Evolutionary conservation across 1,140 invertebrate genomes (phyloP), one percentile per base, ranked within the genome.

Genomic region (Drosophila ironensis): DNA sequence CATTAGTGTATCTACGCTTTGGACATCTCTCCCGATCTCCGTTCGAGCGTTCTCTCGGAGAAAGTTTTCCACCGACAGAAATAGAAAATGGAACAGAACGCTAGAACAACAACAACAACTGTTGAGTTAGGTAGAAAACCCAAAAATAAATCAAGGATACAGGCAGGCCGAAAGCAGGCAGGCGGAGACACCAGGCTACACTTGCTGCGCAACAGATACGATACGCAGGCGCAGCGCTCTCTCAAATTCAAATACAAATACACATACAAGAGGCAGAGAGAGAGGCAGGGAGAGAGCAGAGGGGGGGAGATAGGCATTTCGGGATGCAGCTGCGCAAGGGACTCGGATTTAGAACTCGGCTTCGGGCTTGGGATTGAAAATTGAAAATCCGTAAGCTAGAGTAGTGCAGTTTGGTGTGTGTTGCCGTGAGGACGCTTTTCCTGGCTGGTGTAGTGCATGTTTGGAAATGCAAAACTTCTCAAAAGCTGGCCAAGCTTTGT

Each of bases 111-210:
- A 53, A 44, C 68, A 70, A 61, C 63, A 69, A 69, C 66, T 41
- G 41, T 57, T 47, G 63, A 52, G 52, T 59, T 84, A 84, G 78
- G 78, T 84, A 86, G 78, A 78, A 59, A 73, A 61, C 24, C 56
- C 81, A 82, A 77, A 82, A 84, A 82, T 86, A 84, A 84, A 84
- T 86, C 78, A 84, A 84, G 78, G 78, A 84, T 72, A 42, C 73
- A 53, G 42, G 48, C 37, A 24, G 52, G 47, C 74, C 24, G 38
- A 57, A 59, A 59, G 69, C 80, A 81, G 68, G 70, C 72, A 68
- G 50, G 69, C 57, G n/a, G n/a, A n/a, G n/a, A n/a, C n/a, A n/a
- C n/a, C n/a, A n/a, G n/a, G 47, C 53, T 84, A 68, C 77, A 84
- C 78, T 84, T 84, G 78, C 80, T 84, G 73, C 63, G 73, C 69